Conservation (phyloP, 2,888 invertebrate species). For the Crioceris asparagi region DNA sequence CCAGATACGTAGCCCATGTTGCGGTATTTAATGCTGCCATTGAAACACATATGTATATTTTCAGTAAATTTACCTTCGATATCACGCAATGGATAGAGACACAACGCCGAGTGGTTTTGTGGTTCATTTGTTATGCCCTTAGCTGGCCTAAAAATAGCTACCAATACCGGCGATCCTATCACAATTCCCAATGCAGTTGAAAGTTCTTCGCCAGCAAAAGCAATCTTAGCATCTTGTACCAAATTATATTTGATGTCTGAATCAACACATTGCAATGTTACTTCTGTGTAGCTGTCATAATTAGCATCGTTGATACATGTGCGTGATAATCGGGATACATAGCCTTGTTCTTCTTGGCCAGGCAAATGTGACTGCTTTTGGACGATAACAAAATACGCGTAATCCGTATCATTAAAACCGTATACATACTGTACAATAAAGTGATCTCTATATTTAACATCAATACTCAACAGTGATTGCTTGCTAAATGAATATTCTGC, state of each 20-base stretch:
- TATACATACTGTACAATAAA: constrained; percentile 94
- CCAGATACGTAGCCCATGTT: constrained; percentile 88
- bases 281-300: constrained; percentile 95
- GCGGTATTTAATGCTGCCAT: constrained; percentile 85
- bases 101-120: constrained; percentile 75
- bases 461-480: constrained; percentile 76
- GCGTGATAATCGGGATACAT: constrained; percentile 79
- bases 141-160: constrained; percentile 84
- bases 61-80: constrained; percentile 90
- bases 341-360: constrained; percentile 81
- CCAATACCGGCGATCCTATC: constrained; percentile 68
- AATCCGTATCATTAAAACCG: constrained; percentile 90
- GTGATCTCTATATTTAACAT: constrained; percentile 88
- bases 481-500: constrained; percentile 77
- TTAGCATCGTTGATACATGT: constrained; percentile 91
- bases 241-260: constrained; percentile 71
- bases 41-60: constrained; percentile 96
- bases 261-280: constrained; percentile 79
- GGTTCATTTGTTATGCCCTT: constrained; percentile 79
- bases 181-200: constrained; percentile 73
- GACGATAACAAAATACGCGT: constrained; percentile 91
- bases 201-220: constrained; percentile 71
- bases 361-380: constrained; percentile 87
- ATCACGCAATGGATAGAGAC: constrained; percentile 82
- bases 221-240: constrained; percentile 85